A percentile compares a stretch with the other conserved stretches of the same genome.
phyloP scores from a whole-genome alignment of 2,797 vertebrate species.

The Astyanax mexicanus region DNA sequence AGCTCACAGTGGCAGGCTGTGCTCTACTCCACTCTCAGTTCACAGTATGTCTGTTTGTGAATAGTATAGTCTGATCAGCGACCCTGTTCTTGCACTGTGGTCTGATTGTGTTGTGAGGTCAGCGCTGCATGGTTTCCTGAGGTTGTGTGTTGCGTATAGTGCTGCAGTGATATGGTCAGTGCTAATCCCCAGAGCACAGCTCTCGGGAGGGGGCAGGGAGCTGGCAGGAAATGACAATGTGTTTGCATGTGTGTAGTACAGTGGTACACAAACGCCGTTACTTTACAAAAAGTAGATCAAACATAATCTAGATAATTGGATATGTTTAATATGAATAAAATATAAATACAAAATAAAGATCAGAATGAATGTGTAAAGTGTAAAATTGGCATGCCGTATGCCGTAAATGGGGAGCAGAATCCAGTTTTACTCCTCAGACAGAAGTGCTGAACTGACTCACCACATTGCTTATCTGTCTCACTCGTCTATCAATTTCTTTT shows the following conservation, averaged over 20 bases:
- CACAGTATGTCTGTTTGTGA: constrained; percentile 15
- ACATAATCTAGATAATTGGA: not conserved
- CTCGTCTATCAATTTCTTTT: not conserved
- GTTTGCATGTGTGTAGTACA: constrained; percentile 29
- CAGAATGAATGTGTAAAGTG: not conserved
- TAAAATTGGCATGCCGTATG: not conserved
- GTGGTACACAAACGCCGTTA: not conserved
- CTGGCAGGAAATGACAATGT: constrained; percentile 45
- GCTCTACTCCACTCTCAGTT: constrained; percentile 29
- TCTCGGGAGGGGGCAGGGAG: constrained; percentile 8
- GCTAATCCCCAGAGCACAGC: constrained; percentile 25
- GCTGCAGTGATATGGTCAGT: constrained; percentile 19
- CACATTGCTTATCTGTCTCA: not conserved
- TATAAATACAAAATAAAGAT: not conserved
- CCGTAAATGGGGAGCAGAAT: not conserved
- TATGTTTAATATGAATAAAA: no score
- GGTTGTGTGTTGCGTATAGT: constrained; percentile 33
- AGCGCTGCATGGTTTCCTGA: constrained; percentile 30
- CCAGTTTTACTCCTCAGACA: constrained; percentile 17
- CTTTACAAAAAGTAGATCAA: not conserved
- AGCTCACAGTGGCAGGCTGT: constrained; percentile 27
- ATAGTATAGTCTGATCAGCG: constrained; percentile 29
- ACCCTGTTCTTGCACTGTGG: constrained; percentile 54
- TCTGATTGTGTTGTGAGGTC: constrained; percentile 74
- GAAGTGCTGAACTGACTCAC: not conserved